Evolutionary conservation across 2,888 invertebrate species (phyloP).

Genomic region (Zelleria hepariella): DNA sequence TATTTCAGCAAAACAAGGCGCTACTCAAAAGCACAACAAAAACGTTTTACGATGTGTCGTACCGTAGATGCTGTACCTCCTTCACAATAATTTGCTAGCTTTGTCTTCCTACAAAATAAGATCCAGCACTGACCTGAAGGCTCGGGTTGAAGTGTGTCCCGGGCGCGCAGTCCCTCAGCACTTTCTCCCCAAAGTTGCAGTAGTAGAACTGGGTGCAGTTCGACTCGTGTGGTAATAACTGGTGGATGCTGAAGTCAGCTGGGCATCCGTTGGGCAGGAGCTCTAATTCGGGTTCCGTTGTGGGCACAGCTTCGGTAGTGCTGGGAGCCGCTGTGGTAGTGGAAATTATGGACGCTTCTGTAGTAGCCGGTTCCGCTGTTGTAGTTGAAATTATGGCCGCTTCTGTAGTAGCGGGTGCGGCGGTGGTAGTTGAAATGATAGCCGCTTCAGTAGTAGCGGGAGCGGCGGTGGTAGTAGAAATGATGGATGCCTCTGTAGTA

Average conservation of each 20-base stretch:
- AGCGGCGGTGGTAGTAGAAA: neutral
- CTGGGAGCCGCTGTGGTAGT: neutral
- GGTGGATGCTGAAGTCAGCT: conserved; percentile 21
- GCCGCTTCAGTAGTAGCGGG: neutral
- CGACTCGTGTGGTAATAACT: conserved; percentile 26
- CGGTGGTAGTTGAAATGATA: neutral
- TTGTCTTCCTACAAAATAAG: neutral
- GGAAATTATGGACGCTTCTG: neutral
- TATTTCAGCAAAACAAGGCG: too few relatives aligned
- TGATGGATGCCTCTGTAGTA: neutral
- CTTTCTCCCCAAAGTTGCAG: conserved; percentile 25
- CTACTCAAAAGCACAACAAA: too few relatives aligned
- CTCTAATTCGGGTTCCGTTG: neutral
- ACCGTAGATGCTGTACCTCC: too few relatives aligned
- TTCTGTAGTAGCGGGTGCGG: neutral
- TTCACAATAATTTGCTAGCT: neutral
- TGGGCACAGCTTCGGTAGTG: neutral
- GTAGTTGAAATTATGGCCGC: neutral
- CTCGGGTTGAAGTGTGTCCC: conserved; percentile 22
- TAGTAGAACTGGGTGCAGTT: conserved; percentile 31
- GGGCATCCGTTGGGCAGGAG: conserved; percentile 27
- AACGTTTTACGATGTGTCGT: too few relatives aligned
- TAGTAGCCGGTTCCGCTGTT: neutral
- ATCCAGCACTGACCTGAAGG: conserved; percentile 17
- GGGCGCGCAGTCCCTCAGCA: conserved; percentile 18